A percentile compares a stretch with the other conserved stretches of the same genome.
Evolutionary conservation across 2,888 invertebrate genomes (phyloP).

Genomic region (Agriopis leucophaearia): DNA sequence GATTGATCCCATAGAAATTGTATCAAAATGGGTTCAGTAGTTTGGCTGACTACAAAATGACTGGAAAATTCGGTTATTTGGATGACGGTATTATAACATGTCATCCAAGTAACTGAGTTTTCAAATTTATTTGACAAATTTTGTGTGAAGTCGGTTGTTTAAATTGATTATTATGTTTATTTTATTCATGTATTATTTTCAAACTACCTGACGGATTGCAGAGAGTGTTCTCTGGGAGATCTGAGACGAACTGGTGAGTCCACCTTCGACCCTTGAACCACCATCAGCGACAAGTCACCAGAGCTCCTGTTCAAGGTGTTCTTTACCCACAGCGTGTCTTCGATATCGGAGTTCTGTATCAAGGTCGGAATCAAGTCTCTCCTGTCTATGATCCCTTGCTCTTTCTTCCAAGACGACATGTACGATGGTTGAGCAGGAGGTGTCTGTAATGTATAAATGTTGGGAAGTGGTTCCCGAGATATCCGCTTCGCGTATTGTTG

Average conservation of each 20-base stretch:
- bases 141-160: no score
- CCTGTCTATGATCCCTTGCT: constrained; percentile 53
- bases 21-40: no score
- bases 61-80: no score
- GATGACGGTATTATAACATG: no score
- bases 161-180: no score
- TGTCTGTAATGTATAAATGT: constrained; percentile 58
- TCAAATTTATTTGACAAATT: no score
- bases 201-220: constrained; percentile 53
- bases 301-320: constrained; percentile 67
- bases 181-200: background rate
- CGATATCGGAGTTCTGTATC: constrained; percentile 54
- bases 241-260: constrained; percentile 26
- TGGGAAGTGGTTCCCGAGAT: constrained; percentile 56
- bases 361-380: constrained; percentile 60
- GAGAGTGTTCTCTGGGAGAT: constrained; percentile 36
- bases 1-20: no score
- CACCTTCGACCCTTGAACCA: constrained; percentile 12
- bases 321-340: constrained; percentile 65
- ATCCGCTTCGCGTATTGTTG: constrained; percentile 59
- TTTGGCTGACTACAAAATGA: no score
- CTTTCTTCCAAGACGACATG: background rate
- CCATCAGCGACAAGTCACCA: constrained; percentile 49
- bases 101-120: no score
- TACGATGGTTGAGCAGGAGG: background rate